phyloP scores from a whole-genome alignment of 2,113 vertebrate genomes.

The Periophthalmodon schlosseri region DNA sequence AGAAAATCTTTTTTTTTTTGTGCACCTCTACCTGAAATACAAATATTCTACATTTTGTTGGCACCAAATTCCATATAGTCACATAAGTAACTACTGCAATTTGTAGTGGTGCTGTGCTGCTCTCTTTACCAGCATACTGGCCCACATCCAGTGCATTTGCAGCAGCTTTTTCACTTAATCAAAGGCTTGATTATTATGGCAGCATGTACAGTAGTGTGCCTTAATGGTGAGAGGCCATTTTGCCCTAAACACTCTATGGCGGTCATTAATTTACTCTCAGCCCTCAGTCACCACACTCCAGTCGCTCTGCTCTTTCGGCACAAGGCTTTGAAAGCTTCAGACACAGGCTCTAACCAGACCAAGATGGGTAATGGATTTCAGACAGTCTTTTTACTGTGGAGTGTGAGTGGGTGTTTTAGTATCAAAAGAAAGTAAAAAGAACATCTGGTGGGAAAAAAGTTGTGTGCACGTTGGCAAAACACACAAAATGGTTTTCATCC shows the following conservation, averaged over 20 bases:
- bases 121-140: conserved; percentile 25
- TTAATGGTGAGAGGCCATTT: conserved; percentile 75
- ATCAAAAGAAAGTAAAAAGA: conserved; percentile 22
- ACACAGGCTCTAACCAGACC: conserved; percentile 30
- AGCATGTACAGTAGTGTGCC: conserved; percentile 61
- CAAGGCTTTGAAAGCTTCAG: conserved; percentile 70
- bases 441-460: conserved; percentile 28
- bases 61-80: background rate
- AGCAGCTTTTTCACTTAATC: conserved; percentile 73
- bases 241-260: conserved; percentile 74
- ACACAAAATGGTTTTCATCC: conserved; percentile 27
- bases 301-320: conserved; percentile 61
- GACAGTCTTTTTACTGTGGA: conserved; percentile 28
- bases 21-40: too few relatives aligned
- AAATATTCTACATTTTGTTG: conserved; percentile 9
- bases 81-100: conserved; percentile 22
- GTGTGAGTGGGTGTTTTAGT: conserved; percentile 37
- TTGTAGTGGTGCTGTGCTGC: conserved; percentile 31
- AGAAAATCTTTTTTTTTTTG: too few relatives aligned
- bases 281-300: conserved; percentile 69
- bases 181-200: conserved; percentile 68
- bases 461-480: background rate
- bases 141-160: conserved; percentile 53
- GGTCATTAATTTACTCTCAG: conserved; percentile 83
- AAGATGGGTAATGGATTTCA: conserved; percentile 41